Percentiles rank a stretch among this genome's conserved stretches.
These are phyloP conservation scores for Notocelia uddmanniana DNA, from an alignment of 2,888 invertebrate species.

Conservation along the genomic window DNA sequence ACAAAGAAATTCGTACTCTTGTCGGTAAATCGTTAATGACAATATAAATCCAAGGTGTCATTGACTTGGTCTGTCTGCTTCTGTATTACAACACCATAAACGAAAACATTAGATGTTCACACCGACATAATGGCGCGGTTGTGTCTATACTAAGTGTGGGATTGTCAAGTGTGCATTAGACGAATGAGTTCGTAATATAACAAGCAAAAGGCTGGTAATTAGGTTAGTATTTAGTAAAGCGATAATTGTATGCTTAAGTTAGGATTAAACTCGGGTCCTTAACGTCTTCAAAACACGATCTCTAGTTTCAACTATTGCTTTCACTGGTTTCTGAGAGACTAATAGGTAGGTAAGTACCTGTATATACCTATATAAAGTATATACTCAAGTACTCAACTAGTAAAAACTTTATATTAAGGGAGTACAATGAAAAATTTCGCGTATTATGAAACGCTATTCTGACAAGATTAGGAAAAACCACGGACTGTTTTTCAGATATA, in stretches of 20 bases:
- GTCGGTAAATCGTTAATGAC: background rate
- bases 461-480: too few species aligned
- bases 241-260: background rate
- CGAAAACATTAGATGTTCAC: conserved; percentile 26
- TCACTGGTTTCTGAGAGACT: too few species aligned
- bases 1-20: background rate
- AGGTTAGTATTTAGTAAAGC: background rate
- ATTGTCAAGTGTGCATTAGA: conserved; percentile 38
- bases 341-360: too few species aligned
- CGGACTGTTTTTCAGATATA: too few species aligned
- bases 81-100: conserved; percentile 41
- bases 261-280: background rate
- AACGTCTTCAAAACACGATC: background rate
- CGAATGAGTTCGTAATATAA: conserved; percentile 9
- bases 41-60: background rate
- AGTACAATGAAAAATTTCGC: too few species aligned
- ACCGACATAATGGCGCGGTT: conserved; percentile 36
- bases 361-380: too few species aligned
- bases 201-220: background rate
- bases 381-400: too few species aligned
- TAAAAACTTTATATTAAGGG: too few species aligned
- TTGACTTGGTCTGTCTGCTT: conserved; percentile 23
- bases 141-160: conserved; percentile 23
- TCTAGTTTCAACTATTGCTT: too few species aligned
- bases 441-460: too few species aligned